Evolutionary conservation across 2,888 invertebrate genomes (phyloP).

Genomic region (Latheticus oryzae): DNA sequence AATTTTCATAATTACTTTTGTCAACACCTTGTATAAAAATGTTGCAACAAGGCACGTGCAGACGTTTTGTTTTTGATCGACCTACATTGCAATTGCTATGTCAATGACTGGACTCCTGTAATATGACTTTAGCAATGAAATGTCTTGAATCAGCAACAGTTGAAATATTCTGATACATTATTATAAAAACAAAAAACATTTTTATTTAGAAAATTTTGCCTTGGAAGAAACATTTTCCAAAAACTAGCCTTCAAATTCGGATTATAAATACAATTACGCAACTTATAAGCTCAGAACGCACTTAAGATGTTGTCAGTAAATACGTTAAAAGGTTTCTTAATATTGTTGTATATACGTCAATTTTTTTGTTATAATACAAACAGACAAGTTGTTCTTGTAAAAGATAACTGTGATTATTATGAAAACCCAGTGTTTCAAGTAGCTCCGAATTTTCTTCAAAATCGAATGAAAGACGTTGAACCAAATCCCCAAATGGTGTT

Average conservation of each 20-base stretch:
- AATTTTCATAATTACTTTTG: too few species aligned
- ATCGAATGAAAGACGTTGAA: constrained; percentile 11
- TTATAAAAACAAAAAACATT: constrained; percentile 12
- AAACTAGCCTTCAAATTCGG: constrained; percentile 3
- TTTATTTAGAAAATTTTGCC: constrained; percentile 13
- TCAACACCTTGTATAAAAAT: too few species aligned
- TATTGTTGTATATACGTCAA: constrained; percentile 13
- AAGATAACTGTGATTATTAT: constrained; percentile 22
- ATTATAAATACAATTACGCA: constrained; percentile 25
- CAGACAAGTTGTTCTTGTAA: constrained; percentile 13
- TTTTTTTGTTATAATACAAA: constrained; percentile 20
- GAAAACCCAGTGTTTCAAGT: constrained; percentile 23
- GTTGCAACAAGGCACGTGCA: constrained; percentile 1
- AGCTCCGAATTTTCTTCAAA: constrained; percentile 18
- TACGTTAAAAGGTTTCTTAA: neutral
- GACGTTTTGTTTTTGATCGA: constrained; percentile 5
- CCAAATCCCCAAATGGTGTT: constrained; percentile 14
- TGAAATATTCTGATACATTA: too few species aligned
- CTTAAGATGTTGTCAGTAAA: constrained; percentile 1
- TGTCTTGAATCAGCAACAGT: constrained; percentile 23
- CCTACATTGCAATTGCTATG: constrained; percentile 16
- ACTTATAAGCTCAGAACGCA: too few species aligned
- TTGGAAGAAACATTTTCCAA: neutral
- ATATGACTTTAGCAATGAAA: constrained; percentile 10
- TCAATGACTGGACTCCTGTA: constrained; percentile 14